These are phyloP conservation scores for Acanthosoma haemorrhoidale DNA, from an alignment of 2,888 invertebrate species.

Conservation along the genomic window DNA sequence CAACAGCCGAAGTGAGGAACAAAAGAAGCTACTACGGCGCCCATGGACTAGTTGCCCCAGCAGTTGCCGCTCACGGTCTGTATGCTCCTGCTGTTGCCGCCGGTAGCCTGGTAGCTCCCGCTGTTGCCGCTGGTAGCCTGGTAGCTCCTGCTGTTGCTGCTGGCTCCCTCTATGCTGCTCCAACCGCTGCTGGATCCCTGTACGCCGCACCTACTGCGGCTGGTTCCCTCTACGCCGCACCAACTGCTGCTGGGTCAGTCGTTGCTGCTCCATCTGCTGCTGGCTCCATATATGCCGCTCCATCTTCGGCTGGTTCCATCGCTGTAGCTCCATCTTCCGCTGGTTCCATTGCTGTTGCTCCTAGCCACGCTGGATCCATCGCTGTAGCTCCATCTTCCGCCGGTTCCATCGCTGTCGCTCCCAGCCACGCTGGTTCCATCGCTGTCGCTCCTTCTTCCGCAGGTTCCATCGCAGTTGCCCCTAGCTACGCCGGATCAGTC, in stretches of 20 bases:
- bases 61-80: neutral
- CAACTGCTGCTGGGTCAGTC: neutral
- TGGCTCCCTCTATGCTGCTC: neutral
- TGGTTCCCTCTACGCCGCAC: neutral
- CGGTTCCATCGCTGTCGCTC: neutral
- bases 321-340: neutral
- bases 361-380: neutral
- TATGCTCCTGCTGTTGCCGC: neutral
- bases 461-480: neutral
- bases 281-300: neutral
- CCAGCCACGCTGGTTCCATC: neutral
- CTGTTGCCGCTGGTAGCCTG: neutral
- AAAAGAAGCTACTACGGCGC: neutral
- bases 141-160: neutral
- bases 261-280: neutral
- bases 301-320: neutral
- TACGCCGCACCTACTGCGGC: neutral
- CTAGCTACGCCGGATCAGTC: neutral
- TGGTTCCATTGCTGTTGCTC: neutral
- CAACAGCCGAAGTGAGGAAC: neutral
- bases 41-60: neutral
- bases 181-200: neutral
- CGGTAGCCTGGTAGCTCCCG: neutral
- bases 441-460: neutral
- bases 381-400: neutral